Evolutionary conservation across 1,140 invertebrate species (phyloP).

Genomic region (Orchestia grillus): DNA sequence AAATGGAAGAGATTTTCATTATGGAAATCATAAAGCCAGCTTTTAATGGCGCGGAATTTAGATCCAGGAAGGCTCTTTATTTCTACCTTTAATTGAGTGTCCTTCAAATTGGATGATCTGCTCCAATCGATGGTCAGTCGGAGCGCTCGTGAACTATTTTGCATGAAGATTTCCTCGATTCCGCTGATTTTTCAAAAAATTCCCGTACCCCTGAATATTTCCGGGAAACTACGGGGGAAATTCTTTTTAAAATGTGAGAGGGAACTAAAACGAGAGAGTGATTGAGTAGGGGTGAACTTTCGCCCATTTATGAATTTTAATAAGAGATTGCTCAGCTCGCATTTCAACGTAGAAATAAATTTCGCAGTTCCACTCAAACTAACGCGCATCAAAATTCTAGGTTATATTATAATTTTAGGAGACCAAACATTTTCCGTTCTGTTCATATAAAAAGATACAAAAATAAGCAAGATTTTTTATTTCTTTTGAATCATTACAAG

Average conservation of each 20-base stretch:
- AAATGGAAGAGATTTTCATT: background rate
- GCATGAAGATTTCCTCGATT: background rate
- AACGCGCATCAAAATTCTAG: background rate
- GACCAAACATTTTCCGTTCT: too few species aligned
- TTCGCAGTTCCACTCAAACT: background rate
- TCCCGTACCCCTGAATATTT: background rate
- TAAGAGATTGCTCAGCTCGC: background rate
- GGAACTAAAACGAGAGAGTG: background rate
- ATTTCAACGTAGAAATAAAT: background rate
- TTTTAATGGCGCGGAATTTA: background rate
- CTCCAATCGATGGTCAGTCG: constrained; percentile 30
- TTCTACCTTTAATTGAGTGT: constrained; percentile 31
- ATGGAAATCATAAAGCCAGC: background rate
- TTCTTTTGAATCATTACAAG: background rate
- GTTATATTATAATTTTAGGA: too few species aligned
- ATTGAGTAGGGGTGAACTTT: background rate
- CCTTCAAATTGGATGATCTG: constrained; percentile 43
- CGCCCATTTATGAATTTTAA: background rate
- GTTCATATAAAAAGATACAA: background rate
- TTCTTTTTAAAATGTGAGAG: background rate
- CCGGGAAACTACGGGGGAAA: background rate
- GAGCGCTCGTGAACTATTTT: constrained; percentile 5
- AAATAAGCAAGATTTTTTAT: background rate
- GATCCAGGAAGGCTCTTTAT: constrained; percentile 4
- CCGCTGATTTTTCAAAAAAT: background rate